phyloP scores from a whole-genome alignment of 1,140 invertebrate species.

The Limonius californicus region DNA sequence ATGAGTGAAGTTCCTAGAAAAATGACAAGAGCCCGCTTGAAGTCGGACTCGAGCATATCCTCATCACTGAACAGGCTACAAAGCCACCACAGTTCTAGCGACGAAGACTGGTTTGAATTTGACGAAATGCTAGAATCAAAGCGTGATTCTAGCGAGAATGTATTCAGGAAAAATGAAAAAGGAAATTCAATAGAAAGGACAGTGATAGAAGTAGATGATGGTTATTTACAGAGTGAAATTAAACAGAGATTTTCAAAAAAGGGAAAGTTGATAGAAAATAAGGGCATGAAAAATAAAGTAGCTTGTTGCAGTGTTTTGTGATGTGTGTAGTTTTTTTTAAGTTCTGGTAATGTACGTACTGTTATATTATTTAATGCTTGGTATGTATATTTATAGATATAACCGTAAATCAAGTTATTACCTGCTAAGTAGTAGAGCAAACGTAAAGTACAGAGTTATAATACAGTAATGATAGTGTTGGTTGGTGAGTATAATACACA shows the following conservation, averaged over 20 bases:
- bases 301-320: conserved; percentile 10
- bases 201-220: background rate
- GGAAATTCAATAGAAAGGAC: background rate
- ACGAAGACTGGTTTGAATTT: conserved; percentile 39
- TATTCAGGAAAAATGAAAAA: background rate
- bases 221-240: background rate
- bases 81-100: conserved; percentile 36
- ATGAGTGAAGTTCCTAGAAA: conserved; percentile 32
- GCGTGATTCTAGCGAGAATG: background rate
- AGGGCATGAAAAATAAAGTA: conserved; percentile 1
- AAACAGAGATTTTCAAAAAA: background rate
- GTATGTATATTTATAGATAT: background rate
- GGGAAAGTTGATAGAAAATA: background rate
- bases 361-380: background rate
- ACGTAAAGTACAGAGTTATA: too few species aligned
- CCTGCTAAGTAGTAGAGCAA: too few species aligned
- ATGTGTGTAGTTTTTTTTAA: background rate
- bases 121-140: conserved; percentile 23
- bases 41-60: conserved; percentile 16
- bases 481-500: too few species aligned
- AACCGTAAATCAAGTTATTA: background rate
- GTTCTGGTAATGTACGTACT: background rate
- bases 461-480: too few species aligned
- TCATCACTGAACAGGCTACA: conserved; percentile 30
- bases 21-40: conserved; percentile 17